Conservation (phyloP, 2,113 vertebrate genomes). For the Promerops cafer region DNA sequence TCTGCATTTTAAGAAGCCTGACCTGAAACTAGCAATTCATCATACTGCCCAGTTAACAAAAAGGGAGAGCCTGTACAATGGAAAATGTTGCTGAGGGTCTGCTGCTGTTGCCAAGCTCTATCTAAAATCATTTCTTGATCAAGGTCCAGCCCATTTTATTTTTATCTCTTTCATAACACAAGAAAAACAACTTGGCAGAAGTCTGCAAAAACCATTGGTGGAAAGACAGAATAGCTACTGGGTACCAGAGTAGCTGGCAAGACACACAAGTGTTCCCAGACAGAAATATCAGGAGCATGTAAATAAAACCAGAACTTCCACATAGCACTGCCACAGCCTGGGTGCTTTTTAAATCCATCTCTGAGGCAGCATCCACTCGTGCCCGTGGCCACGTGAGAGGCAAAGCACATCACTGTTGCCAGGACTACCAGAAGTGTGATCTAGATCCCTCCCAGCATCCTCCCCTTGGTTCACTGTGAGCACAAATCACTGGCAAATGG, state of each 20-base stretch:
- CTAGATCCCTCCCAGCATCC: not conserved
- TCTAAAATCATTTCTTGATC: conserved; percentile 51
- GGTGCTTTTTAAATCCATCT: not conserved
- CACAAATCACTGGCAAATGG: not conserved
- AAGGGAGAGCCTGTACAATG: conserved; percentile 43
- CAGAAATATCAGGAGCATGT: not conserved
- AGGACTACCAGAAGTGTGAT: not conserved
- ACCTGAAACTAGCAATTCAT: conserved; percentile 53
- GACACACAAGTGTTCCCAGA: not conserved
- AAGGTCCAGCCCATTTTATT: conserved; percentile 48
- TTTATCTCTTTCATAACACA: conserved; percentile 49
- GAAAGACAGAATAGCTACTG: not conserved
- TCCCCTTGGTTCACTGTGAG: not conserved
- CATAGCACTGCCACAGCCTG: not conserved
- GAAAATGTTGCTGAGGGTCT: conserved; percentile 53
- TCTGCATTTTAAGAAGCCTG: conserved; percentile 20
- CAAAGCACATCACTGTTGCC: not conserved
- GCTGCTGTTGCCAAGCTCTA: conserved; percentile 19
- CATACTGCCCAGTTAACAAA: conserved; percentile 27
- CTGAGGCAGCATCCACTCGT: not conserved
- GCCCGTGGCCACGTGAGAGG: accelerated
- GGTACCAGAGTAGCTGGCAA: not conserved
- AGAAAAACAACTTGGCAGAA: conserved; percentile 31
- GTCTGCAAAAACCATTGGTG: not conserved
- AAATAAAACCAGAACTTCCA: not conserved